Base-by-base conservation (phyloP, 2,113 vertebrate genomes). In the Arothron firmamentum region DNA sequence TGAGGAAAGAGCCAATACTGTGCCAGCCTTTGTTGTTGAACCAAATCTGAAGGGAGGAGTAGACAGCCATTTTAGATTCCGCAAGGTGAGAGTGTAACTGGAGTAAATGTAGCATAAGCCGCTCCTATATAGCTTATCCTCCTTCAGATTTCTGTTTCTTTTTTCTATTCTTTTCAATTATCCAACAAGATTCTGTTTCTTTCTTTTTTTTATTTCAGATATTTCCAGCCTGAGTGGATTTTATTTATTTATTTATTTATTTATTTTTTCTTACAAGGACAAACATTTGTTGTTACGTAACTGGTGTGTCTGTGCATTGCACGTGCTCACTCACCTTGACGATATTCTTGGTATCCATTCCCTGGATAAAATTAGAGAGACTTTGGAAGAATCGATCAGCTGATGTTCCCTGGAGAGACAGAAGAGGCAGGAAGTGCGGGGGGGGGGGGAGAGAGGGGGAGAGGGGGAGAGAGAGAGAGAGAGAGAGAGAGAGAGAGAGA, bases 21-120 rank as follows among this genome's bases (percentile, higher is more conserved):
- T 99, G 97, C 96, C 96, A 99, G 62, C 96, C 96, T 67, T 99
- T 99, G 89, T 98, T 98, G 84, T 99, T 99, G 81, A 99, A 99
- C 97, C 96, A 99, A 65, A 99, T 95, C 97, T 99, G 81, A 20
- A 71, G 68, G 46, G 61, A 0, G 66, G 15, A 0, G 59, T 0
- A 68, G 10, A 0, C 5, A 64, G 19, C 48, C 3, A 31, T 31
- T 56, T 74, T 20, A 49, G 3, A 31, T 23, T 49, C 46, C 43
- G 38, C 11, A 21, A 12, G 4, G 13, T 14, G 20, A 2, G 10
- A 19, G 18, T n/a, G n/a, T 19, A 9, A 42, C 15, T 21, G 38
- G 16, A 25, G 9, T 23, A 25, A 45, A 59, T 52, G 46, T 34
- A 57, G 11, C 4, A 38, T 38, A 11, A 11, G 34, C 34, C 12